phyloP scores from a whole-genome alignment of 2,797 vertebrate species.

The Pipistrellus pygmaeus region DNA sequence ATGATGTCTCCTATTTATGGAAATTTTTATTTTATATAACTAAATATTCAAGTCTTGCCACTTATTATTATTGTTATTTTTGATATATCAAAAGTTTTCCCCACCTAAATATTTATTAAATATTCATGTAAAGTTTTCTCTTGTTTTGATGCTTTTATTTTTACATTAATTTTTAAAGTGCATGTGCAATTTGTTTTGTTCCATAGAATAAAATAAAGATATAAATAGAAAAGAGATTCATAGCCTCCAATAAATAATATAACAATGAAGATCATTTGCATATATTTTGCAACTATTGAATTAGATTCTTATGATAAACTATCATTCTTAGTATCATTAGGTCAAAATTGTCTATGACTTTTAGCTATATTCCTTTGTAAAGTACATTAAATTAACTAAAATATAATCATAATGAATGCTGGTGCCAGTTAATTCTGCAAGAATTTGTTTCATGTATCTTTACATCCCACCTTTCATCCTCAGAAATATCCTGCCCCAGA shows the following conservation, averaged over 20 bases:
- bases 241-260: neutral
- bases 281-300: neutral
- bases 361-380: neutral
- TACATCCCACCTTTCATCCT: accelerated
- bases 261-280: neutral
- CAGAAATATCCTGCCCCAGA: neutral
- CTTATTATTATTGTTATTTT: neutral
- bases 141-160: neutral
- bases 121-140: neutral
- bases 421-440: neutral
- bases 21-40: neutral
- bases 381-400: neutral
- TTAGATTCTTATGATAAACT: neutral
- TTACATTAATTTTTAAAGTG: neutral
- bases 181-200: neutral
- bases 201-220: neutral
- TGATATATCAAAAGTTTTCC: neutral
- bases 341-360: neutral
- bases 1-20: neutral
- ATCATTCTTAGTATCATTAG: neutral
- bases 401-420: neutral
- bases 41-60: neutral
- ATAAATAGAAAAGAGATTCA: neutral
- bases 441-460: neutral
- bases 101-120: neutral